Evolutionary conservation across 2,888 invertebrate species (phyloP).

Genomic region (Watsonalla binaria): DNA sequence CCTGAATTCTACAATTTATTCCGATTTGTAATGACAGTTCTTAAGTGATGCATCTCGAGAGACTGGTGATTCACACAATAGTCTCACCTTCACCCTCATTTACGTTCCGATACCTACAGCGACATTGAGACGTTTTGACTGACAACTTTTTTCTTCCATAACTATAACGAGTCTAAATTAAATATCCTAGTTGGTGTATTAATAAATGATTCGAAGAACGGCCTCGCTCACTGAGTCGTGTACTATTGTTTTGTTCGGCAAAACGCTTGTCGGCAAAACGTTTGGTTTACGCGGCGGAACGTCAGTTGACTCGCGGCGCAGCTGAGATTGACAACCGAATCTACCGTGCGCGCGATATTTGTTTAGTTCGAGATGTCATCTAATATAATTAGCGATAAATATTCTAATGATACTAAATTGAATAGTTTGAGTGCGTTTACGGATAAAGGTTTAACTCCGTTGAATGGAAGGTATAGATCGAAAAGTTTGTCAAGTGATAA

Average conservation of each 20-base stretch:
- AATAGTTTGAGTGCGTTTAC: slow-evolving; percentile 62
- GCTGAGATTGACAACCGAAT: slow-evolving; percentile 53
- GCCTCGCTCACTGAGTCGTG: slow-evolving; percentile 41
- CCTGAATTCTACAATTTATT: slow-evolving; percentile 1
- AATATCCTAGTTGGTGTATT: slow-evolving; percentile 20
- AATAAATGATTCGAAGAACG: slow-evolving; percentile 27
- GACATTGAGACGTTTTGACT: slow-evolving; percentile 34
- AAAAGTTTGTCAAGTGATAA: slow-evolving; percentile 75
- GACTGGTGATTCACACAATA: slow-evolving; percentile 24
- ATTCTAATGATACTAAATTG: slow-evolving; percentile 56
- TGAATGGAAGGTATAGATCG: slow-evolving; percentile 61
- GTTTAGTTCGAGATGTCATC: slow-evolving; percentile 64
- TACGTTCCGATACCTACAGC: slow-evolving; percentile 27
- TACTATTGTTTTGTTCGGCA: slow-evolving; percentile 54
- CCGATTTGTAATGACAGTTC: slow-evolving; percentile 17
- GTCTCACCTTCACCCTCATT: slow-evolving; percentile 41
- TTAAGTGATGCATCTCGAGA: slow-evolving; percentile 11
- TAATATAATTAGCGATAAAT: slow-evolving; percentile 62
- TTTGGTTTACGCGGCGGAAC: slow-evolving; percentile 42
- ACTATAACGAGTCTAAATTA: slow-evolving; percentile 30
- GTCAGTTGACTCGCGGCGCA: slow-evolving; percentile 56
- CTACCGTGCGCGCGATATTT: slow-evolving; percentile 48
- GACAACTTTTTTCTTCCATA: slow-evolving; percentile 22
- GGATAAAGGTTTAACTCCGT: slow-evolving; percentile 60
- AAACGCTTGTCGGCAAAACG: slow-evolving; percentile 47